Percentiles rank a stretch among this genome's conserved stretches.
phyloP scores from a whole-genome alignment of 2,113 vertebrate species.

The Herpetotheres cachinnans region DNA sequence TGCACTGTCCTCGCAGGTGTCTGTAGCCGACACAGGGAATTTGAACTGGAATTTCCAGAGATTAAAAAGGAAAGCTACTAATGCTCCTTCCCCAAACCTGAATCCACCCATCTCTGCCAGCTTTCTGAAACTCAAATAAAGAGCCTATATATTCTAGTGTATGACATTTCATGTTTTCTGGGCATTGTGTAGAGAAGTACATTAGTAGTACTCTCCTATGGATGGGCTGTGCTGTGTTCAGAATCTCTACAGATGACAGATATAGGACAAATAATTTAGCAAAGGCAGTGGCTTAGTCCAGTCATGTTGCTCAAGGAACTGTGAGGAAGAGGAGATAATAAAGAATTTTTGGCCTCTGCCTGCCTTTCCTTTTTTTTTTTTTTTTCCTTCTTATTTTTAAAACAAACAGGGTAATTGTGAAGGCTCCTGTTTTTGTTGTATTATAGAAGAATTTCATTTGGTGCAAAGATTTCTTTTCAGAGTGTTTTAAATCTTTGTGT shows the following conservation, averaged over 20 bases:
- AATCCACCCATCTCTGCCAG: background rate
- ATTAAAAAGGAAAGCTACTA: background rate
- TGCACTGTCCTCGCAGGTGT: background rate
- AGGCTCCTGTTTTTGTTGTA: background rate
- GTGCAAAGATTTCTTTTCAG: background rate
- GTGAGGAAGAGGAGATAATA: background rate
- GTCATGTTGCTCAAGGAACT: background rate
- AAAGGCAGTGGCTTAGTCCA: background rate
- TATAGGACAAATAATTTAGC: background rate
- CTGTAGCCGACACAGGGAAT: background rate
- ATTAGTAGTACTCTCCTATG: accelerated
- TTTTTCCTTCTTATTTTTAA: background rate
- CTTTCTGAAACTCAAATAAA: background rate
- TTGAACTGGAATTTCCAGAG: background rate
- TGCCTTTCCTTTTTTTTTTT: background rate
- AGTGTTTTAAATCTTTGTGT: background rate
- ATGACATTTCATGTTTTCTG: background rate
- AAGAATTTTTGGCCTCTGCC: background rate
- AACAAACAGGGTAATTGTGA: background rate
- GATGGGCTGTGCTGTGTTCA: background rate
- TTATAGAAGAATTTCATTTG: background rate
- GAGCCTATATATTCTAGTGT: background rate
- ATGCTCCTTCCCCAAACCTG: background rate
- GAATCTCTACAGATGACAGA: background rate
- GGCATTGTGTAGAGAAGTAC: background rate